These are phyloP conservation scores for Epinephelus cyanopodus DNA, from an alignment of 2,113 vertebrate species.

Conservation along the genomic window DNA sequence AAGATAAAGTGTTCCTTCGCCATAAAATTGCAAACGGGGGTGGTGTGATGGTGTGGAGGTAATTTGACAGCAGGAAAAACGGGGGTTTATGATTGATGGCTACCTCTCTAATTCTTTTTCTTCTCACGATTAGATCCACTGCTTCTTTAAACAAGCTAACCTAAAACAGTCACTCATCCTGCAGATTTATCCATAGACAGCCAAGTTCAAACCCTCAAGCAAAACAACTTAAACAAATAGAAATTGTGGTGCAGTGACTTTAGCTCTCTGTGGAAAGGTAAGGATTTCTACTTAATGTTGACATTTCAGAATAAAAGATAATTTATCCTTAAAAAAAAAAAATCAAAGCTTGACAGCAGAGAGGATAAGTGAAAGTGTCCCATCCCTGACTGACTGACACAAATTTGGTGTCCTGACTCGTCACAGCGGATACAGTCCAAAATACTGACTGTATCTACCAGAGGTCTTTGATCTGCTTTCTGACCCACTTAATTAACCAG, in stretches of 20 bases:
- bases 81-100: slow-evolving; percentile 56
- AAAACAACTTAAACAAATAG: slow-evolving; percentile 27
- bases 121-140: slow-evolving; percentile 53
- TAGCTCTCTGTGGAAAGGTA: not conserved
- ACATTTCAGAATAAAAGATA: not conserved
- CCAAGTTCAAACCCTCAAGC: not conserved
- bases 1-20: slow-evolving; percentile 55
- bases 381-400: not conserved
- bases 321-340: not conserved
- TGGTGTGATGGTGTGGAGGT: slow-evolving; percentile 51
- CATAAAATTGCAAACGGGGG: slow-evolving; percentile 42
- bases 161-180: slow-evolving; percentile 60
- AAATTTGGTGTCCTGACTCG: slow-evolving; percentile 8
- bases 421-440: slow-evolving; percentile 6
- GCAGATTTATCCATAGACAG: slow-evolving; percentile 5
- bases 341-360: not conserved
- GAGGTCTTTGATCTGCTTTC: slow-evolving; percentile 65
- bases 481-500: slow-evolving; percentile 65
- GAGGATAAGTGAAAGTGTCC: not conserved
- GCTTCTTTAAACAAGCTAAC: slow-evolving; percentile 59
- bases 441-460: slow-evolving; percentile 32
- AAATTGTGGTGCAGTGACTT: slow-evolving; percentile 1
- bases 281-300: not conserved
- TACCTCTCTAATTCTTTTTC: slow-evolving; percentile 40
- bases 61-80: slow-evolving; percentile 61